These are phyloP conservation scores for Melipona quadrifasciata DNA, from an alignment of 1,140 invertebrate genomes.

Conservation along the genomic window DNA sequence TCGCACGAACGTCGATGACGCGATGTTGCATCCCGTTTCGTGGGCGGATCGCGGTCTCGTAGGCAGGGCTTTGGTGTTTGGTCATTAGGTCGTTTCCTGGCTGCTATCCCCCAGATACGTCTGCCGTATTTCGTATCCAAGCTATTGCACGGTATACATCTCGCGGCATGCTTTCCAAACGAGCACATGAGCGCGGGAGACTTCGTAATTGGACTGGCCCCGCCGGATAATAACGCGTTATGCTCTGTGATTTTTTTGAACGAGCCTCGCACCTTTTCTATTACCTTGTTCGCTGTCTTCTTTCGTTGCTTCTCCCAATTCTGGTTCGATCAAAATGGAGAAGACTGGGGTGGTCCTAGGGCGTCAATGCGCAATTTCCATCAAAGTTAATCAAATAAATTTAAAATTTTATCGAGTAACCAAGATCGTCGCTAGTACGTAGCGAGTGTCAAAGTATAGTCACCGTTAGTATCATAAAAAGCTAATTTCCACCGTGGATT, in stretches of 20 bases:
- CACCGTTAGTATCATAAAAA: too few relatives aligned
- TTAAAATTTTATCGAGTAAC: too few relatives aligned
- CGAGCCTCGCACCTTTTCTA: not conserved
- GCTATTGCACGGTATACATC: constrained; percentile 22
- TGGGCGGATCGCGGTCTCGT: constrained; percentile 31
- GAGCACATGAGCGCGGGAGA: constrained; percentile 4
- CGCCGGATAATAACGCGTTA: constrained; percentile 46
- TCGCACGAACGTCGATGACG: constrained; percentile 39
- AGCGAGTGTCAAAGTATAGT: too few relatives aligned
- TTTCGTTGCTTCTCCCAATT: not conserved
- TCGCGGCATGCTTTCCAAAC: constrained; percentile 38
- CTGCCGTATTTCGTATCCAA: constrained; percentile 44
- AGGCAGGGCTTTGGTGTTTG: constrained; percentile 52
- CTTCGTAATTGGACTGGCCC: constrained; percentile 46
- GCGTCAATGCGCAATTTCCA: too few relatives aligned
- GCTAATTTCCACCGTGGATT: too few relatives aligned
- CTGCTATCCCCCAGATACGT: constrained; percentile 34
- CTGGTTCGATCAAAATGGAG: too few relatives aligned
- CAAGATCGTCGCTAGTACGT: too few relatives aligned
- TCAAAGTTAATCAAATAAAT: too few relatives aligned
- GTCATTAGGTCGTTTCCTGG: constrained; percentile 57
- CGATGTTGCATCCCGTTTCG: constrained; percentile 43
- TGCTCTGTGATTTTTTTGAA: constrained; percentile 37
- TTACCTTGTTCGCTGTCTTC: not conserved
- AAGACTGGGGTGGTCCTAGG: too few relatives aligned